Evolutionary conservation across 2,797 vertebrate genomes (phyloP), one percentile per base, ranked within the genome.

Genomic region (Aulostomus chinensis): DNA sequence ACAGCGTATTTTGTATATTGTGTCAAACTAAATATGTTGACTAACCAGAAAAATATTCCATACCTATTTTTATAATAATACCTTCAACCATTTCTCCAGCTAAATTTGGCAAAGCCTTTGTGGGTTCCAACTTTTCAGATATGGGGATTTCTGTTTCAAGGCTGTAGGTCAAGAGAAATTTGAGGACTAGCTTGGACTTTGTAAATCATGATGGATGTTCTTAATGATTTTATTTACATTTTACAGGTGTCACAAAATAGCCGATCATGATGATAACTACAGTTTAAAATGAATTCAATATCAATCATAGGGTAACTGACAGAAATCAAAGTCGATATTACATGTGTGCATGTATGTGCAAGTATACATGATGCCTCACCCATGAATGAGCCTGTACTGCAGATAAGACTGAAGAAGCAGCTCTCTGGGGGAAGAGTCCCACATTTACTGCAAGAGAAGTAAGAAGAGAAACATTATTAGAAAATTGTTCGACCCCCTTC

Each of bases 351-450:
- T 9, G 18, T 12, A 46, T 31, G 14, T 54, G 31, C 12, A 21
- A 24, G 26, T 52, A 22, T 14, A 43, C 22, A 10, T 2, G 12
- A 68, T 12, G 9, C 9, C 70, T 87, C 71, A 96, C 94, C 95
- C 92, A 96, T 95, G 83, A 96, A 96, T 30, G 95, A 94, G 18
- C 95, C 94, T 1, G 92, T 89, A 78, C 93, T 96, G 88, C 95
- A 96, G 87, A 96, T 94, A 48, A 96, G 93, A 71, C 95, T 96
- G 89, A 96, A 96, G 89, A 96, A 94, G 82, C 94, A 96, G 89
- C 94, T 96, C 83, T 96, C 94, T 0, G 94, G 94, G 5, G 94
- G 94, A 56, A 94, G 86, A 42, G 93, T 94, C 42, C 94, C 94
- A 76, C 94, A 96, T 82, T 94, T 96, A 83, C 94, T 96, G 84